Evolutionary conservation across 2,797 vertebrate genomes (phyloP), one percentile per base, ranked within the genome.

Genomic region (Acropternis orthonyx): DNA sequence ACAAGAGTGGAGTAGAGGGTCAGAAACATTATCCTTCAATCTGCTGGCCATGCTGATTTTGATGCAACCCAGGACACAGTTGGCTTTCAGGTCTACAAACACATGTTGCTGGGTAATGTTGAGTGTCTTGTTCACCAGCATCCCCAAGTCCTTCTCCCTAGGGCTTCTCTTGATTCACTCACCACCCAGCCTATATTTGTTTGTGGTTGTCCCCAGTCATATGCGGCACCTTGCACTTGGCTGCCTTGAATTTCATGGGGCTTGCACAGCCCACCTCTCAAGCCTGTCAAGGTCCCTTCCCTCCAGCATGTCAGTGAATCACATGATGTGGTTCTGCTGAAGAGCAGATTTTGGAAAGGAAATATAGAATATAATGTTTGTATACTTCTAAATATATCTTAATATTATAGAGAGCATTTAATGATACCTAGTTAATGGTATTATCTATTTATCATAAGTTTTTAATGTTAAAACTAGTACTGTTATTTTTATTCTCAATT

Each of bases 21-120:
- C n/a, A 72, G 26, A 41, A 59, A 23, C 24, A 30, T 26, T 26
- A 14, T 46, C 14, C 12, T 26, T 28, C 2, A 12, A 11, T 10
- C 37, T 46, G 21, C 32, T 63, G 56, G 20, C 8, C 8, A 23
- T 27, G 0, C 6, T 15, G 5, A 17, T 77, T 51, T 71, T 39
- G 14, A 39, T 52, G 39, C 2, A 77, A 18, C 21, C 21, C 8
- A 34, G 73, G 79, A 65, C 34, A 28, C 0, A 0, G 5, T 0
- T 71, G 37, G 4, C 28, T 46, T 77, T 52, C 7, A 8, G 51
- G 12, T 9, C 8, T 34, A 14, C 7, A 16, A 39, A 7, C 13
- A 24, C 24, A 12, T 2, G 2, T 6, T 9, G 12, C n/a, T 19
- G 14, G n/a, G 6, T 44, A 6, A 1, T 34, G 23, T 6, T 52